Base-by-base conservation (phyloP, 2,113 vertebrate genomes). In the Crypturellus undulatus region DNA sequence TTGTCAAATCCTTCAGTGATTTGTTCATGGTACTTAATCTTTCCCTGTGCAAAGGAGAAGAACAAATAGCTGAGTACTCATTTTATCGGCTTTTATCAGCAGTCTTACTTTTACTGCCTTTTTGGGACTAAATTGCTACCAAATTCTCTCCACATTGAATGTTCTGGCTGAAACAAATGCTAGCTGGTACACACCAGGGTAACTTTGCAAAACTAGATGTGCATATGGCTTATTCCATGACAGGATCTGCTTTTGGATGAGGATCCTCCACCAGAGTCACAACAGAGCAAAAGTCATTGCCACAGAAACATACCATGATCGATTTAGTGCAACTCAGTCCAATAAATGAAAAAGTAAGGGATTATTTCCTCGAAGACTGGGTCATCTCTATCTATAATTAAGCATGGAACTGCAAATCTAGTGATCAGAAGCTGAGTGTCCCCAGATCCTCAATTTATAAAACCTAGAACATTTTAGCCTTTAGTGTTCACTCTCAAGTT, bases 1-100 rank as follows among this genome's bases (percentile, higher is more conserved):
- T 99, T 99, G 87, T 98, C 98, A 97, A 99, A 99, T 88, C 99
- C 99, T 92, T 98, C 95, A 14, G 97, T 99, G 82, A 99, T 0
- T 7, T 98, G 89, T 87, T 99, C 99, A 3, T 42, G 92, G 56
- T 10, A 98, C 91, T 98, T 97, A 87, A 99, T 88, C 92, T 99
- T 99, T 52, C 98, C 98, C 98, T 99, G 97, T 54, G 72, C 42
- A 54, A 93, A 93, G 54, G 25, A 67, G 93, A 70, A 84, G 88
- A 91, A 13, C 6, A 65, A 84, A 71, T 25, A 32, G 4, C 13
- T 56, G 24, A 80, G 30, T 75, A 77, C 83, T 88, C 36, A 51
- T 67, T 56, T 52, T 76, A 83, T 16, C 24, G 63, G 60, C 47
- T 69, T 49, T 22, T 22, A 83, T 12, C 26, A 67, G 60, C 47